Evolutionary conservation across 2,113 vertebrate genomes (phyloP), one percentile per base, ranked within the genome.

Genomic region (Tauraco erythrolophus): DNA sequence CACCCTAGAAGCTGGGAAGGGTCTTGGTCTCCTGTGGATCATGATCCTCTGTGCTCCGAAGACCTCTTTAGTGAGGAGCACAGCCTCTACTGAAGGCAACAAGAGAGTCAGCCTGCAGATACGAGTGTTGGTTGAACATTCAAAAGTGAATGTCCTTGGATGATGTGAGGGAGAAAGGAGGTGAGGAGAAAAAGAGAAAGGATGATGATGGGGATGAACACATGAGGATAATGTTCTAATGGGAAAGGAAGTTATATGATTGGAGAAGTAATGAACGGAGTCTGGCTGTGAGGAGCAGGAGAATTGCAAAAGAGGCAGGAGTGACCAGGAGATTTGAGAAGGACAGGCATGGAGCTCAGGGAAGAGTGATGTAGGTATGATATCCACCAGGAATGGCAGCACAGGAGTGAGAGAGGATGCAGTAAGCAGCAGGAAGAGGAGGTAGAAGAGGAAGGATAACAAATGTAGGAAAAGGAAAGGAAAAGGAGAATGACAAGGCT

Each of bases 41-140:
- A 14, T n/a, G 37, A n/a, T 51, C 17, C 45, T 8, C 21, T 19
- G 39, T 33, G 14, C 22, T 79, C 66, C 66, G 48, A 79, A 33
- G 33, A 41, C 12, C 19, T 53, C 18, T 60, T 46, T 72, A 58
- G 6, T 39, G 33, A 72, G 43, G 5, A 71, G 9, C 2, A 1
- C 24, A 69, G 24, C 37, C 24, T 57, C 60, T 54, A 41, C 6
- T 58, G 17, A 54, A 54, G 31, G n/a, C 2, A 1, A 28, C 8
- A 35, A 45, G 33, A 70, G 14, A 46, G 23, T 5, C 51, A 37
- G 53, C 22, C 30, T 2, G 1, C 6, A 48, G 60, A 37, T 41
- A 39, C 0, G 1, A 35, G 25, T 35, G 37, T 39, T 60, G 27
- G 30, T 48, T 60, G 11, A 56, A 19, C 0, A 0, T 23, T 75